These are phyloP conservation scores for Drosophila pseudoobscura DNA, from an alignment of 1,140 invertebrate species.

Conservation along the genomic window DNA sequence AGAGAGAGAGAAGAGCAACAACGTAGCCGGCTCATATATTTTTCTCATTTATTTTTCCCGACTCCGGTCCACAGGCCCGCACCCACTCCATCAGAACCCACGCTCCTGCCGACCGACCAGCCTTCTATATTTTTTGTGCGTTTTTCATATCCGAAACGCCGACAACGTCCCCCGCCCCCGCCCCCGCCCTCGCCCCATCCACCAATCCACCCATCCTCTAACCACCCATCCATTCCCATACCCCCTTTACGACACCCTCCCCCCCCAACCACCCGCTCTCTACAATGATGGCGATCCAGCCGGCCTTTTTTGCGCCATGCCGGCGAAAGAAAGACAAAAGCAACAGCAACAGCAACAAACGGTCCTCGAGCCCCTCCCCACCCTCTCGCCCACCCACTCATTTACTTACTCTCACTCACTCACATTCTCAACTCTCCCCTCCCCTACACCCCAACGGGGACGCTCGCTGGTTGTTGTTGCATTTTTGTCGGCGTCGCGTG, in stretches of 20 bases:
- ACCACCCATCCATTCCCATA: not conserved
- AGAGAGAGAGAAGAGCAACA: constrained; percentile 63
- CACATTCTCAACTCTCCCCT: not conserved
- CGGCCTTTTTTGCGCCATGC: constrained; percentile 78
- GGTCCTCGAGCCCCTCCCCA: not conserved
- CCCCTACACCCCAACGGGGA: constrained; percentile 13
- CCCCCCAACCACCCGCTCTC: constrained; percentile 7
- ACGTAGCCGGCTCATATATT: constrained; percentile 79
- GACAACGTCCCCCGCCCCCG: constrained; percentile 46
- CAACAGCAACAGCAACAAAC: constrained; percentile 54
- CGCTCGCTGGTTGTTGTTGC: constrained; percentile 10
- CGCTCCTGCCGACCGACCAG: constrained; percentile 8
- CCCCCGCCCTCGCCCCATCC: constrained; percentile 10
- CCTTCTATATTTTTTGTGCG: constrained; percentile 75
- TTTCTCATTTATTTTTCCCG: constrained; percentile 79
- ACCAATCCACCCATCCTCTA: constrained; percentile 5
- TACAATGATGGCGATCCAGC: constrained; percentile 54
- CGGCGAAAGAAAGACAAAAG: constrained; percentile 79
- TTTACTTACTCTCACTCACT: constrained; percentile 4
- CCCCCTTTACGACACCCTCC: not conserved
- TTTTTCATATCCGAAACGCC: constrained; percentile 83
- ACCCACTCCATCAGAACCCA: not conserved
- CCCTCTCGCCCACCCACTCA: constrained; percentile 5
- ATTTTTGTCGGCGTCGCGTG: no score
- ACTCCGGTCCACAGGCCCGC: constrained; percentile 16